phyloP scores from a whole-genome alignment of 1,140 invertebrate species.

The Trissolcus basalis region DNA sequence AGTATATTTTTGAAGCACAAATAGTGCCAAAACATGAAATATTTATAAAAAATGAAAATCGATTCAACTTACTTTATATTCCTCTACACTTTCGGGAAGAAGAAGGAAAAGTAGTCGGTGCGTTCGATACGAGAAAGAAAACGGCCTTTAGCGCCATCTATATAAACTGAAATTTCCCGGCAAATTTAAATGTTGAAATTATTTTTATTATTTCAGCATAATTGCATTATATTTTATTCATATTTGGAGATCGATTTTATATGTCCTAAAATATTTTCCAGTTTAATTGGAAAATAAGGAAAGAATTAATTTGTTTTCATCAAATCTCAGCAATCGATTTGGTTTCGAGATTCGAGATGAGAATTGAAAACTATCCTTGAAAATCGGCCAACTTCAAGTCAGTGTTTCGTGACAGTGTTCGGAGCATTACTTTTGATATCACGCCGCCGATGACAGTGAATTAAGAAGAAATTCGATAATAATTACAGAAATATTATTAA shows the following conservation, averaged over 20 bases:
- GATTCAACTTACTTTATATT: slow-evolving; percentile 1
- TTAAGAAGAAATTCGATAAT: slow-evolving; percentile 2
- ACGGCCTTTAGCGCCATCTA: not conserved
- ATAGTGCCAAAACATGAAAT: not conserved
- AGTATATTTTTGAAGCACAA: too few species aligned
- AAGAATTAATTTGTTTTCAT: not conserved
- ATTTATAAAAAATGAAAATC: not conserved
- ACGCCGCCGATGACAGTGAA: slow-evolving; percentile 40
- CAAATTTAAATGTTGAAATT: too few species aligned
- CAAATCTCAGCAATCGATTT: not conserved
- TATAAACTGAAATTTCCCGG: too few species aligned
- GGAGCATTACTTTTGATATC: slow-evolving; percentile 43
- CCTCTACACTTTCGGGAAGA: slow-evolving; percentile 4
- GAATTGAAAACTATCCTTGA: not conserved
- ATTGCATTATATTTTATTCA: too few species aligned
- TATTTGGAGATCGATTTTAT: too few species aligned
- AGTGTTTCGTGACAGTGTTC: slow-evolving; percentile 12
- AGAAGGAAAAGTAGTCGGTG: not conserved
- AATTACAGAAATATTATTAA: slow-evolving; percentile 9
- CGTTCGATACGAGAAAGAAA: not conserved
- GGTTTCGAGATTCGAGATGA: not conserved
- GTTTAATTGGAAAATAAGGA: too few species aligned
- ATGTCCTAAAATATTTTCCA: too few species aligned
- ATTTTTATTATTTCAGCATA: too few species aligned
- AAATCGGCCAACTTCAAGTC: not conserved